Conservation (phyloP, 1,140 invertebrate species). For the Procambarus clarkii region DNA sequence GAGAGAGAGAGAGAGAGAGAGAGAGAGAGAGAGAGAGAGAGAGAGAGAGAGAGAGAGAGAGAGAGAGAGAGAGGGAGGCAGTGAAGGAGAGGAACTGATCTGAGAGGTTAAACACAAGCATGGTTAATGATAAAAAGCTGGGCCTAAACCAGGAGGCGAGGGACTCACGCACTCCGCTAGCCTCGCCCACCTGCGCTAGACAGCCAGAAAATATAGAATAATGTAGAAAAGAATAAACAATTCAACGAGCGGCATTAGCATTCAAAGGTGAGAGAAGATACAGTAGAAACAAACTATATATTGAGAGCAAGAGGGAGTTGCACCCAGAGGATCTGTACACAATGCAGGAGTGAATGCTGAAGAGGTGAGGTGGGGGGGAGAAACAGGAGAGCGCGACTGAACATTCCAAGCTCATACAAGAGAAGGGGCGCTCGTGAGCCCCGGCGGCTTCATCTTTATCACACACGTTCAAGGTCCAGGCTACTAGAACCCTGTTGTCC, state of each 20-base stretch:
- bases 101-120: not conserved
- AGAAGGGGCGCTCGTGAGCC: not conserved
- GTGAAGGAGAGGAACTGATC: not conserved
- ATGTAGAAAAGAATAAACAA: not conserved
- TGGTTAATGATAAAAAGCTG: not conserved
- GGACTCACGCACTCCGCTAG: not conserved
- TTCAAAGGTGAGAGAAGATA: not conserved
- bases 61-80: not conserved
- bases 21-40: not conserved
- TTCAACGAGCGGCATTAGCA: not conserved
- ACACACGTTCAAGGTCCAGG: too few species aligned
- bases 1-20: not conserved
- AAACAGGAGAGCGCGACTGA: not conserved
- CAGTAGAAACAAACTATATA: not conserved
- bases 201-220: not conserved
- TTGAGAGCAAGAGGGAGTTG: not conserved
- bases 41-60: not conserved
- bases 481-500: not conserved
- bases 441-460: too few species aligned
- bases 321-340: not conserved
- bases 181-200: too few species aligned
- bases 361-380: not conserved
- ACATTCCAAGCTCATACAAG: constrained; percentile 5
- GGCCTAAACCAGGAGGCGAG: not conserved
- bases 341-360: not conserved